These are phyloP conservation scores for Otolemur crassicaudatus DNA, from an alignment of 2,797 vertebrate species.

Conservation along the genomic window DNA sequence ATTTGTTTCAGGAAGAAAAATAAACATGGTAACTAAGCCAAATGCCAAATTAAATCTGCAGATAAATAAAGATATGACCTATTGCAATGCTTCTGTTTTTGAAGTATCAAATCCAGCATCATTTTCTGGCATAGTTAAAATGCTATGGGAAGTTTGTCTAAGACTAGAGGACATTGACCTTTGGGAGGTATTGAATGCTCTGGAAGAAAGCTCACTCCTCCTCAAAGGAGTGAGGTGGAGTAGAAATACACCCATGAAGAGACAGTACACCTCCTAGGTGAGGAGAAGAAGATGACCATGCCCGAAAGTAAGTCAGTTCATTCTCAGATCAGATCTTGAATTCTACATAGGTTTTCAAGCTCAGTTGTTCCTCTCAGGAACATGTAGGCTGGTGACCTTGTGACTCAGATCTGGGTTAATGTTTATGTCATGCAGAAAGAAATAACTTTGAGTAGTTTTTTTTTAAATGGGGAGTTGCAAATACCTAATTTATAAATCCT, in stretches of 20 bases:
- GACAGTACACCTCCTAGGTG: neutral
- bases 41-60: neutral
- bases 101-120: conserved; percentile 57
- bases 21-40: conserved; percentile 26
- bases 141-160: conserved; percentile 37
- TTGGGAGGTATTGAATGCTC: neutral
- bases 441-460: neutral
- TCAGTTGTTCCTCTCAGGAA: neutral
- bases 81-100: neutral
- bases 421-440: neutral
- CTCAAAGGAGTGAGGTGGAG: conserved; percentile 60
- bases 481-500: neutral
- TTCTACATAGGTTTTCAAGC: neutral
- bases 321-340: neutral
- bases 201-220: conserved; percentile 5
- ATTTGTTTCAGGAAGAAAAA: conserved; percentile 38
- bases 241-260: conserved; percentile 5
- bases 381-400: neutral
- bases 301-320: neutral
- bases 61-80: neutral
- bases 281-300: neutral
- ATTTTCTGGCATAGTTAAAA: conserved; percentile 47
- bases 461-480: neutral
- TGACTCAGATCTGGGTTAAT: neutral
- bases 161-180: conserved; percentile 58